Base-by-base conservation (phyloP, 1,140 invertebrate species). In the Mamestra configurata region DNA sequence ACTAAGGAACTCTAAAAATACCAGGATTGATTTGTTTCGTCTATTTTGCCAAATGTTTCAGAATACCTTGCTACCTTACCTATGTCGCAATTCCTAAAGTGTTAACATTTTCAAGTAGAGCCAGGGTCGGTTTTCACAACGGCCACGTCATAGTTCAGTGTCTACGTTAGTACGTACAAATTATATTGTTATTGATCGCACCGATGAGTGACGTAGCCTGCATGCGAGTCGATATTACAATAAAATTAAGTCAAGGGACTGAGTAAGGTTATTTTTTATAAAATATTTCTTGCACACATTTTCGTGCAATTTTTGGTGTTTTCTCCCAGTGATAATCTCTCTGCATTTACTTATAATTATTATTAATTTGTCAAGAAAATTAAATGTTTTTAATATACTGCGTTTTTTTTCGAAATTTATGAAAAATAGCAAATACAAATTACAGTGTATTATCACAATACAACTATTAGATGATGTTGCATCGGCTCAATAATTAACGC, bases 241-340 rank as follows among this genome's bases (percentile, higher is more conserved):
- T 73, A 40, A 31, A 73, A 73, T 73, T 73, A 73, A 73, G 49
- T 73, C 70, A 73, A 73, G 70, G 49, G 57, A 73, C 49, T 51
- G 51, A 57, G 46, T 72, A 55, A 73, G 51, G 51, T 73, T 73
- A 73, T 73, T 73, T 73, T 73, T 55, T 73, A 73, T 73, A 57
- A 27, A 35, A 73, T 55, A 40, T 73, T 55, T 73, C 49, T 40
- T 51, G 51, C 70, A 73, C 70, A 73, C 51, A 35, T 73, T 73
- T 73, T 57, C 31, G 70, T 73, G 70, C 70, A 37, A 73, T 18
- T n/a, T 37, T 68, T 24, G 18, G 5, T 73, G 51, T 73, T 73
- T 71, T 73, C 70, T 51, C 51, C 24, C 70, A 73, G 70, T 73
- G 59, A 37, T 40, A 55, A 73, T 73, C 31, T 71, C 68, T 71